Evolutionary conservation across 2,113 vertebrate species (phyloP).

Genomic region (Felis catus): DNA sequence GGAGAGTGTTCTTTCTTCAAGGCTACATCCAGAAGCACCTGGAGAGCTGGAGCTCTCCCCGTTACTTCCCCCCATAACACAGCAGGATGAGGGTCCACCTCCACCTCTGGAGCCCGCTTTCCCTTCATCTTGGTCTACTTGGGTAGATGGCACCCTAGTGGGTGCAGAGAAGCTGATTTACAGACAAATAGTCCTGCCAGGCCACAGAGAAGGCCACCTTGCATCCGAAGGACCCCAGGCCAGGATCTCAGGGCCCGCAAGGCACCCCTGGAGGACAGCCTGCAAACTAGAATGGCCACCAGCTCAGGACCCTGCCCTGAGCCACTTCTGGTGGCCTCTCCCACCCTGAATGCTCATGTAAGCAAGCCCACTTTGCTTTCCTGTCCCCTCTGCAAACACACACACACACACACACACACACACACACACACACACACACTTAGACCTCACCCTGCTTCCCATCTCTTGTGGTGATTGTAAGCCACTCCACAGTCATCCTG

Average conservation of each 20-base stretch:
- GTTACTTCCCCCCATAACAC: no score
- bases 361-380: fast-evolving
- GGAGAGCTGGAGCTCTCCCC: not conserved
- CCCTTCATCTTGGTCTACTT: not conserved
- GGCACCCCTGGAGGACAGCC: no score
- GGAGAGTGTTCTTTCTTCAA: no score
- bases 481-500: no score
- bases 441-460: not conserved
- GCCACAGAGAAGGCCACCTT: not conserved
- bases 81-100: no score
- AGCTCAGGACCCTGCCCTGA: not conserved
- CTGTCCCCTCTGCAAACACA: fast-evolving
- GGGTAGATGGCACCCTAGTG: not conserved
- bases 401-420: not conserved
- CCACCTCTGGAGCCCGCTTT: fast-evolving
- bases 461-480: not conserved
- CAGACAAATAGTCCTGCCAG: not conserved
- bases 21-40: not conserved
- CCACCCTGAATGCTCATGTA: no score
- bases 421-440: not conserved
- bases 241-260: not conserved
- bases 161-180: not conserved
- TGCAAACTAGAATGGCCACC: not conserved
- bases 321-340: not conserved
- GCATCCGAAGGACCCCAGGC: fast-evolving